phyloP scores from a whole-genome alignment of 2,113 vertebrate species.

The Opisthocomus hoazin region DNA sequence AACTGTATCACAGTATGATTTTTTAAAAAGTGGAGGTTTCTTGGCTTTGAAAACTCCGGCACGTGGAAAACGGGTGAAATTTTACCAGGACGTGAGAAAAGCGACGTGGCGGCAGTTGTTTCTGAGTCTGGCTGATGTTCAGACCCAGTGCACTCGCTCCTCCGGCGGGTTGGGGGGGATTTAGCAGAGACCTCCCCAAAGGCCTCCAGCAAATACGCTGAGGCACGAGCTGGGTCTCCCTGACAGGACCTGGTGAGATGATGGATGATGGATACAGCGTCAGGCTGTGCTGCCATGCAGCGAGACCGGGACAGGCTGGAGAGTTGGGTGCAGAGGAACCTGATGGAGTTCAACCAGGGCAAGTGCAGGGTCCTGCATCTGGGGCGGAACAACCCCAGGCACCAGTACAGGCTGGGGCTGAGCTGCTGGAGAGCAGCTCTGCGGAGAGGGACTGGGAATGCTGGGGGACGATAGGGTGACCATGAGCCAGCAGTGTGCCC shows the following conservation, averaged over 20 bases:
- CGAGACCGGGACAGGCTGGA: no score
- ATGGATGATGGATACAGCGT: no score
- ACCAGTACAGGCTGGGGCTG: no score
- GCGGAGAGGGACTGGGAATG: no score
- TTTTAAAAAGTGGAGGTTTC: background rate
- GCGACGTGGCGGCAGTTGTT: background rate
- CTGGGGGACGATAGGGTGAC: no score
- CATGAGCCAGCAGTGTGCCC: no score
- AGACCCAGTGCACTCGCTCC: background rate
- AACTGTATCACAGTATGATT: background rate
- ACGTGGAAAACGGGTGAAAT: background rate
- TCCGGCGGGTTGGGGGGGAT: background rate
- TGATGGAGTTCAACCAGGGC: no score
- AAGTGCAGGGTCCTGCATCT: no score
- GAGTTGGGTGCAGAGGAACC: no score
- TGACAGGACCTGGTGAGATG: background rate
- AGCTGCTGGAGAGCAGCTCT: no score
- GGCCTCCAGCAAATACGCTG: background rate
- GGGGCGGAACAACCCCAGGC: no score
- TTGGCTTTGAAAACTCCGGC: background rate
- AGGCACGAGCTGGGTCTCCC: background rate
- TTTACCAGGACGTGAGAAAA: background rate
- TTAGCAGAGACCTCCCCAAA: background rate
- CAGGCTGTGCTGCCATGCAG: no score
- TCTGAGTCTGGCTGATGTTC: fast-evolving